Percentiles rank a stretch among this genome's conserved stretches.
Conservation (phyloP, 2,888 invertebrate genomes). For the Andrena camellia region DNA sequence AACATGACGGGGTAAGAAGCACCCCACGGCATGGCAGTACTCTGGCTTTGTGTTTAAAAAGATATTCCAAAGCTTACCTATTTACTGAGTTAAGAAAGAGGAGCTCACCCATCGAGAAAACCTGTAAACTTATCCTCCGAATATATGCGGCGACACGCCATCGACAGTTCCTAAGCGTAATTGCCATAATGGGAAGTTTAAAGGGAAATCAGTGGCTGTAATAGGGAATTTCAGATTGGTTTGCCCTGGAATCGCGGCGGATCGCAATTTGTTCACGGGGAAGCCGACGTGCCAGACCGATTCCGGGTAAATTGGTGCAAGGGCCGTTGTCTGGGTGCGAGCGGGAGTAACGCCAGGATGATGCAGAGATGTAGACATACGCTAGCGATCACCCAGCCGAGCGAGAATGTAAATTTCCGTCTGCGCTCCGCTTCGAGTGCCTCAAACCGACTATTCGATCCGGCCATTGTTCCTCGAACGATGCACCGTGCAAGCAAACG, state of each 20-base stretch:
- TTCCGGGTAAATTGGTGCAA: slow-evolving; percentile 66
- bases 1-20: too few species aligned
- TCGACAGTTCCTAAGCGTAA: background rate
- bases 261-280: slow-evolving; percentile 67
- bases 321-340: slow-evolving; percentile 59
- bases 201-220: slow-evolving; percentile 21
- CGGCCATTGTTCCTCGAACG: slow-evolving; percentile 47
- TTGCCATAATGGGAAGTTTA: slow-evolving; percentile 15
- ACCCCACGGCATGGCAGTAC: too few species aligned
- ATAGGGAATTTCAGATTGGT: slow-evolving; percentile 53
- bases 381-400: slow-evolving; percentile 66
- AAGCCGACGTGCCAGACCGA: slow-evolving; percentile 50
- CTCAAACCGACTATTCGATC: slow-evolving; percentile 49
- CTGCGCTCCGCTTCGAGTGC: slow-evolving; percentile 56
- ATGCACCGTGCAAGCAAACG: background rate
- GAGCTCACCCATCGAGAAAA: background rate
- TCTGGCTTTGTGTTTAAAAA: background rate
- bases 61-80: background rate
- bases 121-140: background rate
- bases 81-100: too few species aligned
- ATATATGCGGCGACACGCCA: background rate
- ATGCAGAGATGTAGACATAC: slow-evolving; percentile 72
- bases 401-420: slow-evolving; percentile 70
- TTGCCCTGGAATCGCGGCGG: slow-evolving; percentile 57
- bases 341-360: slow-evolving; percentile 34